Evolutionary conservation across 1,140 invertebrate species (phyloP), one percentile per base, ranked within the genome.

Genomic region (Epicauta chinensis): DNA sequence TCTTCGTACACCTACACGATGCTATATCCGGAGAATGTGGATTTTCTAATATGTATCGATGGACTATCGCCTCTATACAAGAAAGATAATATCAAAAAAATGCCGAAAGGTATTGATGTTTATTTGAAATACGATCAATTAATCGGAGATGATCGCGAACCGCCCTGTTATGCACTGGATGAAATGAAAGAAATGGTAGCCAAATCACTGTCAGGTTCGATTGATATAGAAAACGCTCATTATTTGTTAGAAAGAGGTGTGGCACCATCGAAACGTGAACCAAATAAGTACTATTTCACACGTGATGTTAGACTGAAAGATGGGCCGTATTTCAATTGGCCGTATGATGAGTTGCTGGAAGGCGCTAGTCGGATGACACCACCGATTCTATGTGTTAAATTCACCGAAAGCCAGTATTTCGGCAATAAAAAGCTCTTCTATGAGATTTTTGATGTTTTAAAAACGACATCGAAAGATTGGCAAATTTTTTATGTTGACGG

Each of bases 41-140:
- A 83, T 47, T 75, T 77, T 57, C 73, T 77, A 10, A 73, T 85
- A 44, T 74, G 73, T 3, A 62, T 86, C 5, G 84, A 86, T 58
- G 72, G 72, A 40, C 74, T 12, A 34, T 3, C 32, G 10, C 12
- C 75, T 7, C 69, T 77, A 4, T 51, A 60, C 0, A 56, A 59
- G 39, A 32, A 59, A 0, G 44, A 54, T 2, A 46, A 56, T 44
- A 48, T 65, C 2, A 38, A 68, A 7, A 43, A n/a, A 0, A 36
- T 68, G 2, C 53, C 49, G 2, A 48, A 67, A 30, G 60, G 61
- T 58, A 68, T 75, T 53, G 75, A 72, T 35, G 53, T 53, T 59
- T 75, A 75, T 40, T 59, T 74, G 14, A 72, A 66, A 14, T 56
- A 73, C 5, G 76, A 74, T 55, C 60, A 63, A 59, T 65, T 65